Evolutionary conservation across 2,113 vertebrate genomes (phyloP).

Genomic region (Himantopus leucocephalus): DNA sequence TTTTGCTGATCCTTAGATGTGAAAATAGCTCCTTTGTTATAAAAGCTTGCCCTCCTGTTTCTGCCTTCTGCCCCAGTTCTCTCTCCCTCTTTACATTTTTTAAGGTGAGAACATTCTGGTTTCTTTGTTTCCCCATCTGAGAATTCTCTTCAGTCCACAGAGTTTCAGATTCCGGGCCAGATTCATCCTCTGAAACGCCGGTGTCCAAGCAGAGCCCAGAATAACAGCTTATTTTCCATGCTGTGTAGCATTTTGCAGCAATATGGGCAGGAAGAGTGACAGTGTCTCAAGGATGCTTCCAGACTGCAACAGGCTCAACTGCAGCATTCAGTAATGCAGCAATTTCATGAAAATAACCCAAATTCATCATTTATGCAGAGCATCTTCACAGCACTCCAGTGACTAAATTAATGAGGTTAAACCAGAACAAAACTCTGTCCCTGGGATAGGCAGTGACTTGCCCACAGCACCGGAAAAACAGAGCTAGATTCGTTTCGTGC

Average conservation of each 20-base stretch:
- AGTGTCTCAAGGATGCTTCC: neutral
- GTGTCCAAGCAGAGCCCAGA: neutral
- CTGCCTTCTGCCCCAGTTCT: neutral
- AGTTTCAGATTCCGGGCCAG: neutral
- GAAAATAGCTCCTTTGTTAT: neutral
- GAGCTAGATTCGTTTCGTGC: neutral
- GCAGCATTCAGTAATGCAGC: neutral
- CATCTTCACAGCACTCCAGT: neutral
- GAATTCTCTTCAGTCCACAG: neutral
- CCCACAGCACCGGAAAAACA: conserved; percentile 25
- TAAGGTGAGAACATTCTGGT: neutral
- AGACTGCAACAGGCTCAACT: neutral
- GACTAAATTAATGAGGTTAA: conserved; percentile 25
- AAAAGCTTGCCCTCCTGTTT: neutral
- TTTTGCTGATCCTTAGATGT: neutral
- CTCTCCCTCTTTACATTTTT: neutral
- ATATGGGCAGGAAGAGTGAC: neutral
- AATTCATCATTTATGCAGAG: neutral
- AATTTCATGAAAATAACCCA: neutral
- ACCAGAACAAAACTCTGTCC: neutral
- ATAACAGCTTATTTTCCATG: neutral
- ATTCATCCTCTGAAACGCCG: neutral
- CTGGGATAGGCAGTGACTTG: conserved; percentile 44
- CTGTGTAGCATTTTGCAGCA: neutral
- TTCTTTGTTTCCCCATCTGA: neutral